Evolutionary conservation across 2,888 invertebrate genomes (phyloP), one percentile per base, ranked within the genome.

Genomic region (Drosophila percnosoma): DNA sequence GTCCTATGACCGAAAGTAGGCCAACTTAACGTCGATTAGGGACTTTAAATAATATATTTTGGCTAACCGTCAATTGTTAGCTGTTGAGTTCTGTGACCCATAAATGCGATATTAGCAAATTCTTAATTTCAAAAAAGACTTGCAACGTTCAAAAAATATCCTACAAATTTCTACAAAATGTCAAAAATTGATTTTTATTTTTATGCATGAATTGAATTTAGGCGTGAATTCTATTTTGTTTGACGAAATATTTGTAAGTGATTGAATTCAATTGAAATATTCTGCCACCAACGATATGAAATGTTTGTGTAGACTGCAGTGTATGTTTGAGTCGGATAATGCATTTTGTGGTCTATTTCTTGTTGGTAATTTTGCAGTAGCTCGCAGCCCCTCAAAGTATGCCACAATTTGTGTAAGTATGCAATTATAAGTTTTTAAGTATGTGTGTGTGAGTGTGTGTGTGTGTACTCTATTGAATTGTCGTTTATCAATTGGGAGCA

Each of bases 401-500:
- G 77, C 80, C 77, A 83, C 63, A 48, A 24, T 63, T 52, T 7
- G 8, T 45, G 45, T 24, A 45, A 7, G 21, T 21, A 45, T 11
- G 10, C 4, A 40, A 33, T 33, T 42, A 21, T 13, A n/a, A 8
- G n/a, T n/a, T 10, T 40, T 40, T 40, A 40, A n/a, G n/a, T 18
- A n/a, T 33, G 10, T 40, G 29, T 36, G 1, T 11, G 18, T 18
- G 8, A 1, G 38, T 42, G 3, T 8, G 31, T 51, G 49, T 31
- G 2, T 38, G 15, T 55, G 42, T 31, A 5, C 57, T 60, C 2
- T n/a, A 54, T 60, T 70, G 48, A 55, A 62, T 57, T 79, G 60
- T 54, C 63, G 53, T 67, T 76, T 67, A 81, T 71, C 83, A 80
- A 81, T 73, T 80, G 70, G 78, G 54, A 61, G 67, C 78, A 73